Percentiles rank a stretch among this genome's conserved stretches.
These are phyloP conservation scores for Cryptops parisi DNA, from an alignment of 2,888 invertebrate species.

Conservation along the genomic window DNA sequence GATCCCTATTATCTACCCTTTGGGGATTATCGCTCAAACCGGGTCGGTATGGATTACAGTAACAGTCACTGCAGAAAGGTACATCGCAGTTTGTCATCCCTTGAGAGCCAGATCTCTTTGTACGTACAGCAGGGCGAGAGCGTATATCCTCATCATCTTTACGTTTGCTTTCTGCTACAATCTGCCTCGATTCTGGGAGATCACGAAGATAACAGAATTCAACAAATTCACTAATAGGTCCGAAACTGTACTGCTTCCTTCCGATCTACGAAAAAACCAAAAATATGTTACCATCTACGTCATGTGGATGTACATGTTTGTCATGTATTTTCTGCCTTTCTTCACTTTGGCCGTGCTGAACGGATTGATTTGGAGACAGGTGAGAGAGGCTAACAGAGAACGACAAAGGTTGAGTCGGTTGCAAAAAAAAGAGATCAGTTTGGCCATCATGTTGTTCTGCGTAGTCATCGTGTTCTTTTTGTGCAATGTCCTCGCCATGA, in stretches of 20 bases:
- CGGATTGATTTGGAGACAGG: slow-evolving; percentile 76
- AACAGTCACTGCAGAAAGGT: slow-evolving; percentile 62
- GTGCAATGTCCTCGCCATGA: slow-evolving; percentile 73
- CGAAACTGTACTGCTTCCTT: slow-evolving; percentile 36
- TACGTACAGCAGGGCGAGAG: slow-evolving; percentile 69
- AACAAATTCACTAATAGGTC: slow-evolving; percentile 15
- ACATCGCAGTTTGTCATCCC: slow-evolving; percentile 54
- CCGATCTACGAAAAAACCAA: slow-evolving; percentile 50
- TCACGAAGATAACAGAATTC: slow-evolving; percentile 23
- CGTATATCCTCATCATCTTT: slow-evolving; percentile 68
- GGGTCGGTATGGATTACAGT: slow-evolving; percentile 77
- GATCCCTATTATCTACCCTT: slow-evolving; percentile 47
- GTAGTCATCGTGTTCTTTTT: slow-evolving; percentile 89
- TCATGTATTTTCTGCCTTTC: slow-evolving; percentile 89
- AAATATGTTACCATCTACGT: slow-evolving; percentile 71
- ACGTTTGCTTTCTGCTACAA: slow-evolving; percentile 73
- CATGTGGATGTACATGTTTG: slow-evolving; percentile 83
- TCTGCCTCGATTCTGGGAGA: slow-evolving; percentile 46
- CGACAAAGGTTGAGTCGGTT: slow-evolving; percentile 75
- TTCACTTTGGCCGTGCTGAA: slow-evolving; percentile 75
- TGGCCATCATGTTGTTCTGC: slow-evolving; percentile 87
- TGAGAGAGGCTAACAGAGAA: slow-evolving; percentile 75
- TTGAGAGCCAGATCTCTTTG: slow-evolving; percentile 75
- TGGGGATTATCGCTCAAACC: slow-evolving; percentile 45
- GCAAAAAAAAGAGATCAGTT: slow-evolving; percentile 79